Conservation (phyloP, 2,888 invertebrate genomes). For the Prosapia bicincta region DNA sequence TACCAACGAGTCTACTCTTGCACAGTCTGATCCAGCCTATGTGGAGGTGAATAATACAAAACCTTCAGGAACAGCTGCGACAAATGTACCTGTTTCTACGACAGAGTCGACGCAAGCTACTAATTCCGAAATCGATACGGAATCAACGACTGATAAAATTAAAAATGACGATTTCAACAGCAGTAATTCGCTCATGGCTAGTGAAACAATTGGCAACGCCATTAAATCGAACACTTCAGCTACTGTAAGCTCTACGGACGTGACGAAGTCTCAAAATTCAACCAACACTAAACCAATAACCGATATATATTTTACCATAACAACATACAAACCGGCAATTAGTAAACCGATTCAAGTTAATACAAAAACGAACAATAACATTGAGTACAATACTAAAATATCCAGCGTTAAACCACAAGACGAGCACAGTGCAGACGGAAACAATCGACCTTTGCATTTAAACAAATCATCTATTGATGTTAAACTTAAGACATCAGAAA, state of each 20-base stretch:
- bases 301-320: conserved; percentile 10
- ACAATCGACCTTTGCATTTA: too few species aligned
- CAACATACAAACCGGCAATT: conserved; percentile 19
- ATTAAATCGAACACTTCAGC: too few species aligned
- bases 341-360: neutral
- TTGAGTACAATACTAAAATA: neutral
- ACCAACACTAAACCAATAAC: neutral
- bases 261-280: neutral
- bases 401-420: neutral
- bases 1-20: neutral
- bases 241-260: too few species aligned
- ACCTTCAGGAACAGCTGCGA: neutral
- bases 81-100: neutral
- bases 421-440: too few species aligned
- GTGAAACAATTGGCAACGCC: too few species aligned
- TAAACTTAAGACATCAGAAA: neutral
- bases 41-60: neutral
- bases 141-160: neutral
- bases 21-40: neutral
- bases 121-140: neutral
- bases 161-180: neutral
- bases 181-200: too few species aligned
- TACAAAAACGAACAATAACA: neutral
- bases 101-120: neutral
- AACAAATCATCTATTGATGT: neutral